Conservation (phyloP, 2,797 vertebrate genomes). For the Etheostoma perlongum region DNA sequence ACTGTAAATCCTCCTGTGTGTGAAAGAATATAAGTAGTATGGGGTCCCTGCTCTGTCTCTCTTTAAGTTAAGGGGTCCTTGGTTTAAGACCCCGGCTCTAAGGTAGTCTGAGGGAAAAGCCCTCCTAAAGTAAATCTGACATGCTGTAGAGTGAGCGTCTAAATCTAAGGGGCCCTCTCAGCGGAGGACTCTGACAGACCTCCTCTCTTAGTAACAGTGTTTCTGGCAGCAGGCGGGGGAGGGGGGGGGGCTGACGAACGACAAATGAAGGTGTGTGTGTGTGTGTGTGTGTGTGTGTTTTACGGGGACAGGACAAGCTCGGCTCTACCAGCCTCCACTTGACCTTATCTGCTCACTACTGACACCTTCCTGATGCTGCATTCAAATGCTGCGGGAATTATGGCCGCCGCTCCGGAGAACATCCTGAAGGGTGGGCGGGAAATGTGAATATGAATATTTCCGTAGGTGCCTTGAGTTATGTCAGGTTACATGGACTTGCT, state of each 20-base stretch:
- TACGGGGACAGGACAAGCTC: conserved; percentile 11
- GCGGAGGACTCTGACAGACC: neutral
- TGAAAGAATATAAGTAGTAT: too few species aligned
- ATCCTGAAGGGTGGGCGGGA: neutral
- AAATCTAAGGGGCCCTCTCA: conserved; percentile 2
- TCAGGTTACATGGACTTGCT: too few species aligned
- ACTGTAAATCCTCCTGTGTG: too few species aligned
- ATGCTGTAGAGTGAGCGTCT: neutral
- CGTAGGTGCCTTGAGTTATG: neutral
- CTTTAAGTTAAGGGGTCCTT: too few species aligned
- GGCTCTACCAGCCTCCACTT: conserved; percentile 35
- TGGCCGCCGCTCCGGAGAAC: neutral
- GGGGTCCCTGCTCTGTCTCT: too few species aligned
- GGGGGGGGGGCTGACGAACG: too few species aligned
- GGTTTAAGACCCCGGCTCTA: too few species aligned
- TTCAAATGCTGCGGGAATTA: conserved; percentile 26
- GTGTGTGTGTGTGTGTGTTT: too few species aligned
- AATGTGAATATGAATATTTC: neutral
- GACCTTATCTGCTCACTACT: conserved; percentile 40
- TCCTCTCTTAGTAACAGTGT: conserved; percentile 17
- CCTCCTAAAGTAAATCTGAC: neutral
- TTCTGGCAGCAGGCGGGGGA: conserved; percentile 2
- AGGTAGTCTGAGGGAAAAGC: too few species aligned
- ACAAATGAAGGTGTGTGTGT: too few species aligned
- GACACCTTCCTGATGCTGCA: neutral